Evolutionary conservation across 1,140 invertebrate species (phyloP), one percentile per base, ranked within the genome.

Genomic region (Plectus sambesii): DNA sequence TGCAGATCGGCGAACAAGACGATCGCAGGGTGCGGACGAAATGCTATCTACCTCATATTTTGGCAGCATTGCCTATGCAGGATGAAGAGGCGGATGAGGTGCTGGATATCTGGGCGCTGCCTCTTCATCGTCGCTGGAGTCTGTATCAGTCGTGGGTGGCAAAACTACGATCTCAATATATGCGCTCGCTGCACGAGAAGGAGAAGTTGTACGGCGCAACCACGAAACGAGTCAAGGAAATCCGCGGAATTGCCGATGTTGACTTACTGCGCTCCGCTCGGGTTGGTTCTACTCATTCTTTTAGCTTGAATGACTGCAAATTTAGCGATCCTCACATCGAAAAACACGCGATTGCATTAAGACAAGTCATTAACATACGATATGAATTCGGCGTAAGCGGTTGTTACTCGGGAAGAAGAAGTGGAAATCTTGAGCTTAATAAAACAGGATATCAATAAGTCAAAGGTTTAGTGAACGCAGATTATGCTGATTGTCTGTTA

Each of bases 121-220:
- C 48, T 5, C 17, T 50, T 3, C 36, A 33, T n/a, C 46, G 71
- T 6, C 60, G 70, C 39, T 73, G 71, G 69, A 26, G 56, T 5
- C 49, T 73, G 24, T 72, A 70, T 47, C 33, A 56, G 24, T 60
- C 46, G 17, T 73, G 71, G 69, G 42, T 64, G 9, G 15, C 44
- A 3, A 41, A 51, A 22, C 56, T 60, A 47, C 9, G 19, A 39
- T 6, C 46, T 9, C 17, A 39, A 5, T 33, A 61, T 17, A 39
- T 50, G 27, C 44, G 52, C n/a, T 43, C 55, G 23, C 53, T 64
- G 9, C 2, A 17, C 1, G 33, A 3, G 2, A 26, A 40, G 4
- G 53, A 53, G 41, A 6, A 47, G 17, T 24, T 48, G 15, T 62
- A 55, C 30, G n/a, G 56, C 9, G 35, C 47, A 5, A 37, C 52